Evolutionary conservation across 2,888 invertebrate genomes (phyloP).

Genomic region (Cordylochernes scorpioides): DNA sequence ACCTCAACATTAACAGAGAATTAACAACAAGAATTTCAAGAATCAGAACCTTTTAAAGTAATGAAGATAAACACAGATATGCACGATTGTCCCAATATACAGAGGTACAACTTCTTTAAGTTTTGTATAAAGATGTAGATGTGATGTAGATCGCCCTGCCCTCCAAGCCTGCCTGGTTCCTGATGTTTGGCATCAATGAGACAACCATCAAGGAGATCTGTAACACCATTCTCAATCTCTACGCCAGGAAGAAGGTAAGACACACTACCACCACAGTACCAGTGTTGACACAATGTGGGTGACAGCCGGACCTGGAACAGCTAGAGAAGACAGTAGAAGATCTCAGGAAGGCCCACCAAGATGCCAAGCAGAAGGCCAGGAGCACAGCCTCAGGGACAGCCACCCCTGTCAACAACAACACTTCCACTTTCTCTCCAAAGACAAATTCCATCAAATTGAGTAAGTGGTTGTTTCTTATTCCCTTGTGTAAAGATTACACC

Average conservation of each 20-base stretch:
- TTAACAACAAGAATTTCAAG: no score
- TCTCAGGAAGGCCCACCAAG: conserved; percentile 39
- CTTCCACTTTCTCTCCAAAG: conserved; percentile 5
- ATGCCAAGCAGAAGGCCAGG: conserved; percentile 26
- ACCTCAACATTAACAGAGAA: no score
- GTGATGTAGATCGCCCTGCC: conserved; percentile 36
- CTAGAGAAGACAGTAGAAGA: conserved; percentile 46
- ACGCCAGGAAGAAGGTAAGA: conserved; percentile 53
- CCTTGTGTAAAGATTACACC: no score
- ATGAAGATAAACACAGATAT: no score
- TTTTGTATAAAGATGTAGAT: no score
- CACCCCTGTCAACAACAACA: conserved; percentile 2
- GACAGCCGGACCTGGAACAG: conserved; percentile 38
- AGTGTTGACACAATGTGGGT: conserved; percentile 14
- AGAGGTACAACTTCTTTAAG: no score
- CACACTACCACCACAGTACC: no score
- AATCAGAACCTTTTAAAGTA: no score
- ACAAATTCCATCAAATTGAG: no score
- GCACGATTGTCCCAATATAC: no score
- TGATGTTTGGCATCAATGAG: conserved; percentile 56
- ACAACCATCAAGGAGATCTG: conserved; percentile 58
- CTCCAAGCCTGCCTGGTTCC: conserved; percentile 63
- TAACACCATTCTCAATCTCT: conserved; percentile 49
- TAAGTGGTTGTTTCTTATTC: no score
- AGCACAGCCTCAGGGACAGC: conserved; percentile 3